phyloP scores from a whole-genome alignment of 2,797 vertebrate genomes.

The Labeo calbasu region DNA sequence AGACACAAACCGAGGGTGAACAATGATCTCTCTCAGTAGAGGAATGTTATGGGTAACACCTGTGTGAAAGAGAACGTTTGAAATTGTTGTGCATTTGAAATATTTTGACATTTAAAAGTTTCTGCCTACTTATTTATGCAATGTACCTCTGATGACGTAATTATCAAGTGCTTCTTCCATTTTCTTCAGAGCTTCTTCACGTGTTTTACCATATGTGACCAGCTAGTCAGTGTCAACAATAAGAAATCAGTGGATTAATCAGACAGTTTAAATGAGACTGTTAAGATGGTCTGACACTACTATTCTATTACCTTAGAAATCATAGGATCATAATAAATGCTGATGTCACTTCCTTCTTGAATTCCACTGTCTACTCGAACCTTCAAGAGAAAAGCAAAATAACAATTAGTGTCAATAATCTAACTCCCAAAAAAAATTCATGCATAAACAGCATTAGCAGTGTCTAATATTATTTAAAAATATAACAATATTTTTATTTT shows the following conservation, averaged over 20 bases:
- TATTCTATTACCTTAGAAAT: constrained; percentile 91
- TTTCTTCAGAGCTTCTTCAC: constrained; percentile 86
- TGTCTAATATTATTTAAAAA: background rate
- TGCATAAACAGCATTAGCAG: background rate
- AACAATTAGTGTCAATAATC: background rate
- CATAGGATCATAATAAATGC: constrained; percentile 99
- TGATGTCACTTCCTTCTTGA: constrained; percentile 98
- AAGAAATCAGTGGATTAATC: background rate
- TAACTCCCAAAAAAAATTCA: background rate
- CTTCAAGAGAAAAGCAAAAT: constrained; percentile 57
- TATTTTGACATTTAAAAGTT: background rate
- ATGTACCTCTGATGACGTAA: constrained; percentile 94
- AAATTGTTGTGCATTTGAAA: background rate
- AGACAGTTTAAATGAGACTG: background rate
- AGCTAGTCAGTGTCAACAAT: constrained; percentile 64
- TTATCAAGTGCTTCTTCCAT: constrained; percentile 91
- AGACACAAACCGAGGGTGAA: constrained; percentile 88
- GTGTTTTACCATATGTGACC: constrained; percentile 88
- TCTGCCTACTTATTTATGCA: background rate
- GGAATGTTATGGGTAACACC: constrained; percentile 97
- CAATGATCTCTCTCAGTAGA: constrained; percentile 91
- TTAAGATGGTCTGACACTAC: background rate
- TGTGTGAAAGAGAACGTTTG: constrained; percentile 61
- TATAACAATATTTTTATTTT: background rate
- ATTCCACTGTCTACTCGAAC: constrained; percentile 97